Percentiles rank a stretch among this genome's conserved stretches.
Conservation (phyloP, 2,888 invertebrate species). For the Eustalomyia histrio region DNA sequence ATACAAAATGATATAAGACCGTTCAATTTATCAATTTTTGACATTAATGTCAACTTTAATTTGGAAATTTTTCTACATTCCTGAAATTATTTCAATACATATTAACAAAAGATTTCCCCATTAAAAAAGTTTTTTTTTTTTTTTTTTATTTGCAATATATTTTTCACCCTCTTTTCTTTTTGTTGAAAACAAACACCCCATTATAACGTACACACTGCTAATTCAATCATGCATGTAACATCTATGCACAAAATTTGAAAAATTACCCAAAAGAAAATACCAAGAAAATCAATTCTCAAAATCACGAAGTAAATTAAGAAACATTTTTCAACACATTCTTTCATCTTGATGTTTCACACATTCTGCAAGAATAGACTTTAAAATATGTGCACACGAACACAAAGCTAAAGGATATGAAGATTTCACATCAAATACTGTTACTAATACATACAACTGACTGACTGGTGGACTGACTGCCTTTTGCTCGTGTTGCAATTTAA, state of each 20-base stretch:
- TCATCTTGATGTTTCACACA: constrained; percentile 56
- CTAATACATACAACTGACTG: neutral
- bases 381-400: constrained; percentile 8
- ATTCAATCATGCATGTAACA: constrained; percentile 47
- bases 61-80: neutral
- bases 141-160: neutral
- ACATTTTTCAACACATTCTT: constrained; percentile 56
- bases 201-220: neutral
- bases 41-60: neutral
- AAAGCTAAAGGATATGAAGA: constrained; percentile 1
- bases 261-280: constrained; percentile 56
- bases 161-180: neutral
- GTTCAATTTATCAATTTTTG: neutral
- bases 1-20: too few relatives aligned
- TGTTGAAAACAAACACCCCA: neutral
- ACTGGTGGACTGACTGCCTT: constrained; percentile 24
- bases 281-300: constrained; percentile 64
- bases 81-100: neutral
- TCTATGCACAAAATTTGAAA: constrained; percentile 59
- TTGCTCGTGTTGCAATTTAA: constrained; percentile 55
- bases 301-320: constrained; percentile 59
- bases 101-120: neutral
- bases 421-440: constrained; percentile 19
- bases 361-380: constrained; percentile 38
- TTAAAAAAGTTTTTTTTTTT: neutral